These are phyloP conservation scores for Alexandromys oeconomus DNA, from an alignment of 2,797 vertebrate species.

Conservation along the genomic window DNA sequence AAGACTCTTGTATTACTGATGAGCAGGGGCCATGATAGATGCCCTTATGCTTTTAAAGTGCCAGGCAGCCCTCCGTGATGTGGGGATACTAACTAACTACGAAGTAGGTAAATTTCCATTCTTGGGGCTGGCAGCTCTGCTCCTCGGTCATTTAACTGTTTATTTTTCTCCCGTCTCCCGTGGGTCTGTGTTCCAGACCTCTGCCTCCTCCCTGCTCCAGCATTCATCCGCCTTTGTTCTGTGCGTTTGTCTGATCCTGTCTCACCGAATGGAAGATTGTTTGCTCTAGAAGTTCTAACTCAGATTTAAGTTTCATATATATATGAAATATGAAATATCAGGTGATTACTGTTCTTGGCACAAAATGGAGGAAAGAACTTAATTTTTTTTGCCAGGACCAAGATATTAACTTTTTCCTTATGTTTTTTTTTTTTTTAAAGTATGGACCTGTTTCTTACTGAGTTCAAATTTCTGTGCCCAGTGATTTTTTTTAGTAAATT, in stretches of 20 bases:
- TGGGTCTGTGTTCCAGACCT: fast-evolving
- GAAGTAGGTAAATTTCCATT: background rate
- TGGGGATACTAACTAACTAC: background rate
- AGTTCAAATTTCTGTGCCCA: background rate
- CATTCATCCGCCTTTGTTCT: background rate
- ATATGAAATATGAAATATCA: background rate
- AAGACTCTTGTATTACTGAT: background rate
- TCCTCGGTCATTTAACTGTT: background rate
- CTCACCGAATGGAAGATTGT: fast-evolving
- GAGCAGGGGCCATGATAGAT: background rate
- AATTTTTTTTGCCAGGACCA: background rate
- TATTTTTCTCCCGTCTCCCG: background rate
- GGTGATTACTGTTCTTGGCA: background rate
- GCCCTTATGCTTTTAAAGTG: background rate
- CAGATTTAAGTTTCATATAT: background rate
- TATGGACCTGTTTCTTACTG: background rate
- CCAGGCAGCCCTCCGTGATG: background rate
- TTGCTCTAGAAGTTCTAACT: background rate
- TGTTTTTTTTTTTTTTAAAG: background rate
- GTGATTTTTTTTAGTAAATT: conserved; percentile 17
- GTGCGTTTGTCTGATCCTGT: background rate
- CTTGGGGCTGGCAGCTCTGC: background rate
- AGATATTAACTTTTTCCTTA: background rate
- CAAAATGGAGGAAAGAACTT: background rate
- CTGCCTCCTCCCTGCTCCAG: background rate